Percentiles rank a stretch among this genome's conserved stretches.
These are phyloP conservation scores for Ctenoplectra terminalis DNA, from an alignment of 1,140 invertebrate genomes.

Conservation along the genomic window DNA sequence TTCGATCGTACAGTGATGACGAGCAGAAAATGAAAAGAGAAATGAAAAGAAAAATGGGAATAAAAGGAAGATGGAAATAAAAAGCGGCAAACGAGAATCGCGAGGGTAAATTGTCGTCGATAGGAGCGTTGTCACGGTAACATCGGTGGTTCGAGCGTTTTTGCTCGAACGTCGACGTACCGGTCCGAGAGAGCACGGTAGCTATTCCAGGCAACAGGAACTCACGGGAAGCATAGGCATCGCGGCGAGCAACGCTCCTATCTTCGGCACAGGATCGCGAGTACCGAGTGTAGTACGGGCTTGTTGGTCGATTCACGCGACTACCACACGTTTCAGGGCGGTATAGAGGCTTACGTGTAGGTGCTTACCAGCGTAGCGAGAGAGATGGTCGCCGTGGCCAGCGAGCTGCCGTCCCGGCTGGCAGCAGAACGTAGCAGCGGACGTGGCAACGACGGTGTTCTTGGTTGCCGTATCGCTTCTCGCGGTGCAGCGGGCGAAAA, in stretches of 20 bases:
- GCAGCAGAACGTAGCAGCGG: slow-evolving; percentile 62
- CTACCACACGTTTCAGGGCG: slow-evolving; percentile 41
- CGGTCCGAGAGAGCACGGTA: slow-evolving; percentile 21
- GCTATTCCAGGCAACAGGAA: slow-evolving; percentile 47
- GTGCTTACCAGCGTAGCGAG: slow-evolving; percentile 50
- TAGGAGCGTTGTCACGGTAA: slow-evolving; percentile 41
- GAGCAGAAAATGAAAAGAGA: background rate
- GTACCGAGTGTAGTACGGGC: background rate
- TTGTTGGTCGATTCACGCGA: slow-evolving; percentile 37
- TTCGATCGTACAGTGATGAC: background rate
- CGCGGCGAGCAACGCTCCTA: slow-evolving; percentile 17
- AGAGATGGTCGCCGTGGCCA: slow-evolving; percentile 52
- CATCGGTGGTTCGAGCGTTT: slow-evolving; percentile 33
- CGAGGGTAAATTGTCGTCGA: slow-evolving; percentile 14
- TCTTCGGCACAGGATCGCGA: slow-evolving; percentile 33
- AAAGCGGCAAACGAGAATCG: slow-evolving; percentile 1
- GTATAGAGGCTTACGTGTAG: slow-evolving; percentile 48
- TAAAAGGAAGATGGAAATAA: background rate
- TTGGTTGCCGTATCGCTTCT: slow-evolving; percentile 54
- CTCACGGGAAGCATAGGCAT: slow-evolving; percentile 5
- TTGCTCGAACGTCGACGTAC: slow-evolving; percentile 25
- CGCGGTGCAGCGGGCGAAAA: slow-evolving; percentile 53
- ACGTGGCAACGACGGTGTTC: slow-evolving; percentile 60
- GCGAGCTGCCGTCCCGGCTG: slow-evolving; percentile 57
- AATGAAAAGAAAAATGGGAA: background rate